phyloP scores from a whole-genome alignment of 2,888 invertebrate genomes.

The Leptinotarsa peninsularis region DNA sequence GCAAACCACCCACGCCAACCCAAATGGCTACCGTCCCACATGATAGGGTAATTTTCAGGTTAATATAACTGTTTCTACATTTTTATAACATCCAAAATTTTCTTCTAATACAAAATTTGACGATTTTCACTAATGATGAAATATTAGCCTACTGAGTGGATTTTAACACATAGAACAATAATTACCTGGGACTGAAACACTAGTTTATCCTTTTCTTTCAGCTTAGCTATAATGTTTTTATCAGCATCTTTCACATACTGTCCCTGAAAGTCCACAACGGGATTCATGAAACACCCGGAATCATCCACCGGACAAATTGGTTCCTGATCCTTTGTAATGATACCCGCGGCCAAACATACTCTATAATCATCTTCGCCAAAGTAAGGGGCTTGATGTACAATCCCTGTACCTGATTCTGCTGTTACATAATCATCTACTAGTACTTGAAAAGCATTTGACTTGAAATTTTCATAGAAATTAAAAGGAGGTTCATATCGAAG shows the following conservation, averaged over 20 bases:
- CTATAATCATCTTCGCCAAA: slow-evolving; percentile 99
- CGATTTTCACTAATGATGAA: background rate
- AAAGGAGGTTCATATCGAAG: slow-evolving; percentile 84
- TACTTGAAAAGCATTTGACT: slow-evolving; percentile 79
- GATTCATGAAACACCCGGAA: slow-evolving; percentile 85
- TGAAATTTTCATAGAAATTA: slow-evolving; percentile 80
- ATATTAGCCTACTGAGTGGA: background rate
- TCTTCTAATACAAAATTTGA: background rate
- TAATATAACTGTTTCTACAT: no score
- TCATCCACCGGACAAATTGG: slow-evolving; percentile 95
- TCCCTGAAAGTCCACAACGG: slow-evolving; percentile 89
- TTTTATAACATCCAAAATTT: no score
- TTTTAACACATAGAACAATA: slow-evolving; percentile 1
- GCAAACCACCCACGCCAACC: no score
- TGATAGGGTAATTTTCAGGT: no score
- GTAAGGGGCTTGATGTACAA: slow-evolving; percentile 98
- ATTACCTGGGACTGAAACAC: slow-evolving; percentile 76
- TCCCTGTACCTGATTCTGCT: slow-evolving; percentile 89
- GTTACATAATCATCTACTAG: slow-evolving; percentile 93
- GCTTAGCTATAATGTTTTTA: slow-evolving; percentile 87
- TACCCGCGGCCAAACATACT: slow-evolving; percentile 78
- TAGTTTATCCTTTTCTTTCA: slow-evolving; percentile 82
- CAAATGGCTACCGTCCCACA: no score
- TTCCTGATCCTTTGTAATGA: slow-evolving; percentile 89
- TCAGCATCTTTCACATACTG: slow-evolving; percentile 98